A percentile compares a stretch with the other conserved stretches of the same genome.
These are phyloP conservation scores for Cygnus olor DNA, from an alignment of 2,797 vertebrate genomes.

Conservation along the genomic window DNA sequence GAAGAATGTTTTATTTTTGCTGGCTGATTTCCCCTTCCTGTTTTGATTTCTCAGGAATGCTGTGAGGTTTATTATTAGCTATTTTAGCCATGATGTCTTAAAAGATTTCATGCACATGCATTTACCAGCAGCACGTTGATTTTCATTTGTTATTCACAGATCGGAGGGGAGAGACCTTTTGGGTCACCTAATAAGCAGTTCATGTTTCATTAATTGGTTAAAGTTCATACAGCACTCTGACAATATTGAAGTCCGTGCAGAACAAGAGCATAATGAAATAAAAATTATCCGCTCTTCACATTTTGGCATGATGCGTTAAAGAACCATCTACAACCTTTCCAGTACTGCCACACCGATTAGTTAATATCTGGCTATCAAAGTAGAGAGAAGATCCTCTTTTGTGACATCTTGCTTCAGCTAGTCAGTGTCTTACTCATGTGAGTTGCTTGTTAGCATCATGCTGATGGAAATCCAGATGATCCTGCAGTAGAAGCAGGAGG, in stretches of 20 bases:
- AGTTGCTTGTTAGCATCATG: not conserved
- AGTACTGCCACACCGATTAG: not conserved
- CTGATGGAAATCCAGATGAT: constrained; percentile 25
- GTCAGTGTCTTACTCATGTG: not conserved
- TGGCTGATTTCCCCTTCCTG: constrained; percentile 24
- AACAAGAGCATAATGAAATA: constrained; percentile 65
- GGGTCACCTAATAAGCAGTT: constrained; percentile 68
- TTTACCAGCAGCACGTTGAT: constrained; percentile 40
- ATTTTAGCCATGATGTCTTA: constrained; percentile 41
- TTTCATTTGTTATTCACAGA: constrained; percentile 64
- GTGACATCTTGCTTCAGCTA: not conserved
- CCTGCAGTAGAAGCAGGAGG: not conserved
- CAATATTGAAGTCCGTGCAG: constrained; percentile 54
- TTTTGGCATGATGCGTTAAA: constrained; percentile 46
- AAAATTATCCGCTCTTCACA: constrained; percentile 57
- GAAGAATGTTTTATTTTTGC: constrained; percentile 32
- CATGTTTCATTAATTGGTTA: constrained; percentile 70
- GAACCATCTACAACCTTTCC: constrained; percentile 30
- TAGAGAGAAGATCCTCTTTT: not conserved
- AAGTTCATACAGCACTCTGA: constrained; percentile 58
- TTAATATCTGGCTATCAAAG: constrained; percentile 55
- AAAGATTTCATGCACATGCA: constrained; percentile 58
- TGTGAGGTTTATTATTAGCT: constrained; percentile 43
- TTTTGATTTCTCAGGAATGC: constrained; percentile 32
- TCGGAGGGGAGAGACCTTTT: constrained; percentile 31